A percentile compares a stretch with the other conserved stretches of the same genome.
phyloP scores from a whole-genome alignment of 2,888 invertebrate genomes.

The Phorcus lineatus region DNA sequence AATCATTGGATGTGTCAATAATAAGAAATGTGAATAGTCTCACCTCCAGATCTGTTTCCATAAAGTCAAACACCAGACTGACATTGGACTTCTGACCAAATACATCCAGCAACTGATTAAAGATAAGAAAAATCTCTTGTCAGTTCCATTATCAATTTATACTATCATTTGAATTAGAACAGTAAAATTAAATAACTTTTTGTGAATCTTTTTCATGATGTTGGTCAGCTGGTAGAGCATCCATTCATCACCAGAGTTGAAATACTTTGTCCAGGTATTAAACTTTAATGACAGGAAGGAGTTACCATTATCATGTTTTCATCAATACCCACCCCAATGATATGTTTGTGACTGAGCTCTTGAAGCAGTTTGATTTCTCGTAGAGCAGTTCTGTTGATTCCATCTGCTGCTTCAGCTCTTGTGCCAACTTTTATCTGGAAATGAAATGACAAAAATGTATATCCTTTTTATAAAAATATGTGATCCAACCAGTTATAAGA shows the following conservation, averaged over 20 bases:
- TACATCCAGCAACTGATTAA: slow-evolving; percentile 83
- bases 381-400: slow-evolving; percentile 97
- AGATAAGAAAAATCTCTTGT: slow-evolving; percentile 23
- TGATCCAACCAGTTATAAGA: too few species aligned
- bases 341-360: slow-evolving; percentile 94
- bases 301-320: neutral
- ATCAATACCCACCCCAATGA: slow-evolving; percentile 84
- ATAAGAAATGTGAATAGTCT: neutral
- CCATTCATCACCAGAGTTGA: too few species aligned
- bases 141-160: neutral
- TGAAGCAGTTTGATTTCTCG: slow-evolving; percentile 98
- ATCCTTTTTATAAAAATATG: too few species aligned
- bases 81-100: slow-evolving; percentile 99
- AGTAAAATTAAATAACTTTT: neutral
- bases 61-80: slow-evolving; percentile 98
- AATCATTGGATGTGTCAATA: too few species aligned
- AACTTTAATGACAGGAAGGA: neutral
- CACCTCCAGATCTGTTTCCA: slow-evolving; percentile 99
- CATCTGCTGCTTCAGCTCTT: slow-evolving; percentile 94
- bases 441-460: neutral
- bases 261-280: too few species aligned
- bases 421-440: slow-evolving; percentile 89
- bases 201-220: neutral
- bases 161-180: neutral
- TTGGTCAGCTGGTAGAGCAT: too few species aligned